phyloP scores from a whole-genome alignment of 2,888 invertebrate species.

The Ceramica pisi region DNA sequence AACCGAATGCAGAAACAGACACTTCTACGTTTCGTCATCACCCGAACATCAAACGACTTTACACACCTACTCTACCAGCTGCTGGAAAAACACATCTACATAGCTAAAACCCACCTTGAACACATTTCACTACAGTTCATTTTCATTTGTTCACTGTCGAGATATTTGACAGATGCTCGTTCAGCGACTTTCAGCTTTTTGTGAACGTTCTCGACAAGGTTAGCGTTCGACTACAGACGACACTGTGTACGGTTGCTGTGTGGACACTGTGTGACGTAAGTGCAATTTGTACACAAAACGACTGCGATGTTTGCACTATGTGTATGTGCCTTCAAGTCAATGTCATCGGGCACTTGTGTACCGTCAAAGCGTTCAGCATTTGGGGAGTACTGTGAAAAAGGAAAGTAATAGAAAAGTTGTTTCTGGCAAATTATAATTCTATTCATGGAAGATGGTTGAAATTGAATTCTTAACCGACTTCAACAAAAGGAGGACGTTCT shows the following conservation, averaged over 20 bases:
- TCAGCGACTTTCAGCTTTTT: constrained; percentile 9
- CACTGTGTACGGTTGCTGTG: not conserved
- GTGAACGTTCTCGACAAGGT: not conserved
- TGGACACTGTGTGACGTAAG: not conserved
- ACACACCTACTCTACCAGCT: constrained; percentile 3
- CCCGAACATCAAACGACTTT: constrained; percentile 40
- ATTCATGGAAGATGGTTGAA: too few species aligned
- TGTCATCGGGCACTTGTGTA: constrained; percentile 13
- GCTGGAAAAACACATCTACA: too few species aligned
- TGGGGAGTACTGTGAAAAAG: not conserved
- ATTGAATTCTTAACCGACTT: too few species aligned
- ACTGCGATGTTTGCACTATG: not conserved
- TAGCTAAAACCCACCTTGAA: not conserved
- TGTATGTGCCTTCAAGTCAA: constrained; percentile 13
- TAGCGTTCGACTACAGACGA: constrained; percentile 2
- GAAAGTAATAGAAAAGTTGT: not conserved
- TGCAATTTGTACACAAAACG: constrained; percentile 22
- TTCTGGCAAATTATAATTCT: too few species aligned
- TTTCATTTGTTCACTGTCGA: not conserved
- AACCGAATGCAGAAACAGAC: constrained; percentile 8
- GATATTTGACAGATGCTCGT: constrained; percentile 10
- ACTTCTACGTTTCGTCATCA: constrained; percentile 27
- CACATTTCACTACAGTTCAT: not conserved
- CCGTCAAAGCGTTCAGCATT: constrained; percentile 2
- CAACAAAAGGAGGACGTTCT: too few species aligned